phyloP scores from a whole-genome alignment of 1,140 invertebrate genomes.

The Lysiphlebus fabarum region DNA sequence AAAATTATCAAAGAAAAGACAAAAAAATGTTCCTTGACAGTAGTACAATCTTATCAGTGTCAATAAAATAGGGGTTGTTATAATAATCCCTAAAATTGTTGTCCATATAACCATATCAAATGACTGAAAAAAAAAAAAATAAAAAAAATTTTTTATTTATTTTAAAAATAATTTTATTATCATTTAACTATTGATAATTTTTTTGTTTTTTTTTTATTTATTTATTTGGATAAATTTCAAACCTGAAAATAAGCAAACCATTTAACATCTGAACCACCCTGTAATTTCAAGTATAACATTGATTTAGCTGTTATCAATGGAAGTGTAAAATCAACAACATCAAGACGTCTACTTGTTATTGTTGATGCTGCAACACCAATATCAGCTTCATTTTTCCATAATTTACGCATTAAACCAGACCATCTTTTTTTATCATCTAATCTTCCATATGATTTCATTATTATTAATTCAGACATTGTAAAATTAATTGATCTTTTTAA shows the following conservation, averaged over 20 bases:
- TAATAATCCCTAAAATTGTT: constrained; percentile 26
- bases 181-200: no score
- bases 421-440: constrained; percentile 28
- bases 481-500: constrained; percentile 35
- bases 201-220: no score
- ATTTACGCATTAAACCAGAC: constrained; percentile 36
- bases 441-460: constrained; percentile 26
- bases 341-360: constrained; percentile 30
- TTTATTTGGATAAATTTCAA: neutral
- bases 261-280: constrained; percentile 19
- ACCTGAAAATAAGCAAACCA: constrained; percentile 40
- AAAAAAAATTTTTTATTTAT: no score
- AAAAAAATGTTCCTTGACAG: constrained; percentile 16
- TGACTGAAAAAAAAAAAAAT: constrained; percentile 25
- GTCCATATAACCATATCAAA: constrained; percentile 32
- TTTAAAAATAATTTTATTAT: no score
- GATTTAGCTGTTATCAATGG: constrained; percentile 32
- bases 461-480: constrained; percentile 14
- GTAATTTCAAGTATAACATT: constrained; percentile 33
- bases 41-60: constrained; percentile 28
- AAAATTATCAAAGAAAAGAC: constrained; percentile 28
- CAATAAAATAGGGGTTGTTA: constrained; percentile 26
- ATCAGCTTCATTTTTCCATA: constrained; percentile 28
- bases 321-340: constrained; percentile 36
- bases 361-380: constrained; percentile 36